Evolutionary conservation across 2,797 vertebrate species (phyloP).

Genomic region (Trichosurus vulpecula): DNA sequence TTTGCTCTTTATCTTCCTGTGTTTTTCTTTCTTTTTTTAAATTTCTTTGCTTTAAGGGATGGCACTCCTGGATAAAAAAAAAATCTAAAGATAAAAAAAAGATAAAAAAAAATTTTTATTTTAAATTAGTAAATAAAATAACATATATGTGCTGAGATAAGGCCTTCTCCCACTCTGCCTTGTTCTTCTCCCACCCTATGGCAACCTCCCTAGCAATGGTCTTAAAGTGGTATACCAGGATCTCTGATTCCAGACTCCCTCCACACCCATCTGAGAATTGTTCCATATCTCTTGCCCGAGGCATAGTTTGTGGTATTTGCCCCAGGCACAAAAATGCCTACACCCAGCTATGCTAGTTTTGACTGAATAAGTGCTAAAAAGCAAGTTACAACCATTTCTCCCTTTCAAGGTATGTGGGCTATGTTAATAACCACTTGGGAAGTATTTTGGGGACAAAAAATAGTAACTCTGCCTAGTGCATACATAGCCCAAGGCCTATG

Average conservation of each 20-base stretch:
- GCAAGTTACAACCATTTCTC: not conserved
- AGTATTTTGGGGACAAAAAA: constrained; percentile 1
- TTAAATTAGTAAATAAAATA: not conserved
- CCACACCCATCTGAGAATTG: not conserved
- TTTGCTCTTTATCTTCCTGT: not conserved
- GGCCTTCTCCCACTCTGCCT: not conserved
- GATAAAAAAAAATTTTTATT: not conserved
- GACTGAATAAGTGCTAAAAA: not conserved
- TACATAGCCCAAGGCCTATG: not conserved
- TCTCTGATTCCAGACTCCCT: not conserved
- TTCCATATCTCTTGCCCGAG: not conserved
- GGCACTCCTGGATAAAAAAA: not conserved
- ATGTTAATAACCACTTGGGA: constrained; percentile 1
- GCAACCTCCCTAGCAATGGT: not conserved
- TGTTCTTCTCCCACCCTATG: not conserved
- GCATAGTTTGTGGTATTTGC: not conserved
- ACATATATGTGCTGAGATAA: not conserved
- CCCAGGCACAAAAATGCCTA: not conserved
- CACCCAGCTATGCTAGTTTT: not conserved
- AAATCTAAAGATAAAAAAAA: no score
- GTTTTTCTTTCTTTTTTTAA: not conserved
- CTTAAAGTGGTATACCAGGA: not conserved
- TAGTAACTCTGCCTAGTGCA: not conserved
- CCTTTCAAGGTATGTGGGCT: not conserved
- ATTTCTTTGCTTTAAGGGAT: not conserved